These are phyloP conservation scores for Narcine bancroftii DNA, from an alignment of 2,113 vertebrate species.

Conservation along the genomic window DNA sequence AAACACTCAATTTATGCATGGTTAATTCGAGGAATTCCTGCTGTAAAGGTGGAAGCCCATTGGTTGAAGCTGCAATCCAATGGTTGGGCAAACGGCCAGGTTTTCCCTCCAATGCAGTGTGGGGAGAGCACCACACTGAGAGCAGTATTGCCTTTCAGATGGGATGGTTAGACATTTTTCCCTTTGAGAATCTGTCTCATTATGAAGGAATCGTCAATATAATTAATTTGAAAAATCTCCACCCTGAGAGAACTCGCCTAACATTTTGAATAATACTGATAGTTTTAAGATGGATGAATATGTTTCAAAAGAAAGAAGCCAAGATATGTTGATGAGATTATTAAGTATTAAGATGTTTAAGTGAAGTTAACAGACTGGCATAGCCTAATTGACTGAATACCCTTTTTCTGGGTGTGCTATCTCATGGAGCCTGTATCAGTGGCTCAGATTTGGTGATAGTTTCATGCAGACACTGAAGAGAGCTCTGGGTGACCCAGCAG, in stretches of 20 bases:
- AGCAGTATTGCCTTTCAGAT: too few relatives aligned
- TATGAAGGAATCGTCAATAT: too few relatives aligned
- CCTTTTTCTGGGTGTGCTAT: neutral
- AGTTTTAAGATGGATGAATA: too few relatives aligned
- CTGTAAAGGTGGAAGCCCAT: too few relatives aligned
- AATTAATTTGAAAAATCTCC: neutral
- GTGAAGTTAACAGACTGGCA: neutral
- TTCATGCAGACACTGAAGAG: neutral
- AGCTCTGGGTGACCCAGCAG: neutral
- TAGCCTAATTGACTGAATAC: neutral
- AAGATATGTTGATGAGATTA: neutral
- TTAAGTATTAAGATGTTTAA: neutral
- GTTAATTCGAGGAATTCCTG: too few relatives aligned
- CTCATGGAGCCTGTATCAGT: neutral
- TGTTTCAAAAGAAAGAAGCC: neutral
- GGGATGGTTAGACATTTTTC: too few relatives aligned
- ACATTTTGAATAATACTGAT: neutral
- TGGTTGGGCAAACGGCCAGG: too few relatives aligned
- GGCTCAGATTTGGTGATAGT: neutral
- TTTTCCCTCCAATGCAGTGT: too few relatives aligned
- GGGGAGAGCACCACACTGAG: too few relatives aligned
- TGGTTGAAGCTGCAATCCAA: too few relatives aligned
- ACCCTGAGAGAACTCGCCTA: neutral
- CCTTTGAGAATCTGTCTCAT: too few relatives aligned
- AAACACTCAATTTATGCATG: too few relatives aligned